Base-by-base conservation (phyloP, 2,888 invertebrate species). In the Apotomis capreana region DNA sequence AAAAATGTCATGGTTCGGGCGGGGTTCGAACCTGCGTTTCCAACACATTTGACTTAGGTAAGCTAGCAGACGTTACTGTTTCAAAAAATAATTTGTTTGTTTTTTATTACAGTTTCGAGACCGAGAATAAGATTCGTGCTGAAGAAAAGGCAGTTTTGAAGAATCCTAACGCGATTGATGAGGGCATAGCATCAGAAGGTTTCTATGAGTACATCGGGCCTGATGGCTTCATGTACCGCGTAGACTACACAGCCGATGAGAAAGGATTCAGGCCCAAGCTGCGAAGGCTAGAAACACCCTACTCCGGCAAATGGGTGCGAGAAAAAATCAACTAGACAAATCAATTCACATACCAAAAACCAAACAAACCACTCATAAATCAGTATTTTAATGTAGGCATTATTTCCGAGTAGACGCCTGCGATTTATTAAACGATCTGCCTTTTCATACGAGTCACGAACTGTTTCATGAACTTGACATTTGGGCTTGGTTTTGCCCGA, bases 141-240 rank as follows among this genome's bases (percentile, higher is more conserved):
- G 90, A 92, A 81, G 94, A 94, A 79, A 92, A 91, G 68, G 94
- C 94, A n/a, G 84, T 91, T 9, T 77, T 94, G 71, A 94, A 92
- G 80, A 93, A 94, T 79, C 86, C 91, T 3, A 93, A 93, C 80
- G 89, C 92, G 3, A 79, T 88, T 15, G 93, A 94, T 74, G 94
- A 93, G 79, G 94, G 93, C 4, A 94, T 93, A 68, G 92, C 94
- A 40, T 93, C 93, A 12, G 80, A 88, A 73, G 94, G 94, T 9
- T 94, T 92, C 82, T 94, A 94, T 83, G 94, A 94, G 76, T 94
- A 94, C 87, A 93, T 94, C 55, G 94, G 94, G 44, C 94, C 94
- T 46, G 94, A 94, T 73, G 94, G 94, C 37, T 93, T 91, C 82
- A 89, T 93, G 85, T 94, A 94, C 87, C 83, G 92, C 74, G 93